Evolutionary conservation across 2,888 invertebrate species (phyloP), one percentile per base, ranked within the genome.

Genomic region (Conomelus anceps): DNA sequence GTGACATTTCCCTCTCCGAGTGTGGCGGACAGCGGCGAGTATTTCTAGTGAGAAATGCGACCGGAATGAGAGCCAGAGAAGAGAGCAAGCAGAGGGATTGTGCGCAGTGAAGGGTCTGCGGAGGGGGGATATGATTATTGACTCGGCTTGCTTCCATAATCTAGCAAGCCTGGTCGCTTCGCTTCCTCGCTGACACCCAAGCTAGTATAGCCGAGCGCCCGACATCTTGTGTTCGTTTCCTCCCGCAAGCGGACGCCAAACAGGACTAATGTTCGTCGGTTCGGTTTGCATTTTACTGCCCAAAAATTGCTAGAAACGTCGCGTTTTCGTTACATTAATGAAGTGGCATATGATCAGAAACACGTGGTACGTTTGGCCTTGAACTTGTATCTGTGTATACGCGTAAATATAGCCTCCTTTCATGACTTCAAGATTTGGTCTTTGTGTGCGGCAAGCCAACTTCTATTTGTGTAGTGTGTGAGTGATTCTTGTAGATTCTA

Each of bases 101-200:
- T 86, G 86, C 86, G 86, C 86, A 86, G 86, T 86, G 86, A 86
- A 86, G 86, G 92, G 92, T 92, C 92, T 94, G 94, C 93, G 97
- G 97, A 97, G 97, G 97, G 95, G 96, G 96, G 95, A 96, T 89
- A 91, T 91, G 91, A 91, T 91, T 91, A 91, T 91, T 91, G 91
- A 91, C 91, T 91, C 89, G 90, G 90, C 90, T 90, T 89, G 90
- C 86, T 90, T 90, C 90, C 90, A 90, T 90, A 90, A 90, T 90
- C 90, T 91, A 90, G 90, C 90, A 86, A 85, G 90, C 87, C 88
- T 86, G 89, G 89, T 88, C 84, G 96, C 93, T 93, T 93, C 93
- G 93, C 93, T 93, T 93, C 93, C 93, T 93, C 91, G 92, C 92
- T 91, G 86, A 86, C 86, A 86, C 86, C 86, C 86, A 86, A 86